A percentile compares a stretch with the other conserved stretches of the same genome.
Conservation (phyloP, 2,888 invertebrate genomes). For the Hydropsyche betteni region DNA sequence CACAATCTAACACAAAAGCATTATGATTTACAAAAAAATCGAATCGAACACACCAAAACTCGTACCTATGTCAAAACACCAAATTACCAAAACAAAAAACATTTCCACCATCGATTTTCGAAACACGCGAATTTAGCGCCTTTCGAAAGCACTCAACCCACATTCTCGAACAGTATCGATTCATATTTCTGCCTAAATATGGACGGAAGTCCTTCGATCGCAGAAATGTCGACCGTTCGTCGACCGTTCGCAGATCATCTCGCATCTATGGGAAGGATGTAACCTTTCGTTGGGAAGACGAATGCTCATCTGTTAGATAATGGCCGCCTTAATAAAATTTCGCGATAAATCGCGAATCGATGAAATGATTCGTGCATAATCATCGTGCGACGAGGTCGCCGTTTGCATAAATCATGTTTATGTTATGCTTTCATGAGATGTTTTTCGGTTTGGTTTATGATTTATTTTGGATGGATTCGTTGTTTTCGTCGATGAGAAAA, state of each 20-base stretch:
- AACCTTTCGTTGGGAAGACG: conserved; percentile 5
- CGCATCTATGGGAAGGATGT: conserved; percentile 11
- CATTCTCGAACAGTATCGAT: too few relatives aligned
- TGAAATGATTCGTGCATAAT: conserved; percentile 5
- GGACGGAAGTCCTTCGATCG: conserved; percentile 15
- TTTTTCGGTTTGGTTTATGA: background rate
- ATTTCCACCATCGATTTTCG: too few relatives aligned
- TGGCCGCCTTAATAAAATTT: conserved; percentile 9
- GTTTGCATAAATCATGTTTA: background rate
- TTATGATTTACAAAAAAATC: too few relatives aligned
- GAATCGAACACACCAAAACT: too few relatives aligned
- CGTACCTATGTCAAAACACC: too few relatives aligned
- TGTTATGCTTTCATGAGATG: background rate
- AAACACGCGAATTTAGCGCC: too few relatives aligned
- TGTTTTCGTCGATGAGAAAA: too few relatives aligned
- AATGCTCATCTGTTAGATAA: conserved; percentile 20
- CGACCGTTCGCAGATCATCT: background rate
- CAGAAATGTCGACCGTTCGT: conserved; percentile 2
- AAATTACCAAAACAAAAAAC: too few relatives aligned
- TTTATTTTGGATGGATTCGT: too few relatives aligned
- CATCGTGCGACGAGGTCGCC: background rate
- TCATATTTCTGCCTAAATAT: background rate
- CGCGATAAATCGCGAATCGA: conserved; percentile 7
- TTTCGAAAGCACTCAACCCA: too few relatives aligned
- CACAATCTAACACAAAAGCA: too few relatives aligned